Evolutionary conservation across 1,140 invertebrate species (phyloP).

Genomic region (Conopomorpha cramerella): DNA sequence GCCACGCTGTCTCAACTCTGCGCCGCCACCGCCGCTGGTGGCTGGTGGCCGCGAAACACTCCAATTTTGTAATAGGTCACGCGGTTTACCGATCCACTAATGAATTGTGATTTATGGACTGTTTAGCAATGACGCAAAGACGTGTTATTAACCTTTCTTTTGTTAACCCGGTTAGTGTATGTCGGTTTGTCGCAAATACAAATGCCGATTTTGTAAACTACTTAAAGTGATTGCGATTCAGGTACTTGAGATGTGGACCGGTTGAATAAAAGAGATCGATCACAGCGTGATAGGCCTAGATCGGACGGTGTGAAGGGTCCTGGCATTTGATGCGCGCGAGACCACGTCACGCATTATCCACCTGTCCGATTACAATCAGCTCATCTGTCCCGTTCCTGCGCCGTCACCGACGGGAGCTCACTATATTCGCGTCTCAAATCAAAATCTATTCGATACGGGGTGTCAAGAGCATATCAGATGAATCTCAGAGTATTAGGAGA

Average conservation of each 20-base stretch:
- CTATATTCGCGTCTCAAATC: constrained; percentile 25
- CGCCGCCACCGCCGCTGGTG: background rate
- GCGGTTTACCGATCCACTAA: constrained; percentile 12
- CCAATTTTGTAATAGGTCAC: constrained; percentile 16
- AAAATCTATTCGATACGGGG: constrained; percentile 48
- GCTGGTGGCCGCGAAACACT: background rate
- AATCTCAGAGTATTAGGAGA: no score
- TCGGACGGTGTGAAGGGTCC: no score
- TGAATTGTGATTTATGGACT: constrained; percentile 24
- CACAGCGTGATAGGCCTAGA: constrained; percentile 11
- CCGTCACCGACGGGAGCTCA: constrained; percentile 29
- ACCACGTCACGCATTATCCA: constrained; percentile 35
- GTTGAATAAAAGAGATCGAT: no score
- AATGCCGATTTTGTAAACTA: no score
- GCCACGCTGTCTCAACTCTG: constrained; percentile 14
- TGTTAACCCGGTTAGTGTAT: no score
- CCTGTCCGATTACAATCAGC: constrained; percentile 53
- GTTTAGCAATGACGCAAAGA: no score
- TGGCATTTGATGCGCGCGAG: no score
- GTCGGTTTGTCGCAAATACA: no score
- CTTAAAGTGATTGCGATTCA: no score
- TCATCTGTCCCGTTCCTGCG: constrained; percentile 20
- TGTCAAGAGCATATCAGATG: no score
- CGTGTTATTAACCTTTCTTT: no score
- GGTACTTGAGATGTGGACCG: no score